A percentile compares a stretch with the other conserved stretches of the same genome.
Evolutionary conservation across 2,113 vertebrate species (phyloP).

Genomic region (Sprattus sprattus): DNA sequence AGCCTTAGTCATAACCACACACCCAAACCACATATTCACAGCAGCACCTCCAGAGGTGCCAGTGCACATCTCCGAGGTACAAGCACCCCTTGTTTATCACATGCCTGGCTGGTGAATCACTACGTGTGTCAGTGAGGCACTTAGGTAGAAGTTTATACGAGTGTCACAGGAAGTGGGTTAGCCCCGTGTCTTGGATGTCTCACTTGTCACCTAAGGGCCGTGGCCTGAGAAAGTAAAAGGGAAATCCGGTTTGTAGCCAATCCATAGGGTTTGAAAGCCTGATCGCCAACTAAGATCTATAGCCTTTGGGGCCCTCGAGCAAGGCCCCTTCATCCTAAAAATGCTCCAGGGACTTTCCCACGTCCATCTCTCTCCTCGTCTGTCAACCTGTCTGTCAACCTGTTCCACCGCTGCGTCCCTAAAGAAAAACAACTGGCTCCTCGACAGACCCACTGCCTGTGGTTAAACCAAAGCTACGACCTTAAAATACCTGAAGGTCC

Average conservation of each 20-base stretch:
- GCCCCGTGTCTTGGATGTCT: background rate
- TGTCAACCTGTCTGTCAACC: background rate
- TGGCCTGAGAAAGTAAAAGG: background rate
- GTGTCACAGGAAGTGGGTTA: background rate
- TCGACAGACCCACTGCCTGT: background rate
- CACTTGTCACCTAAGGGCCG: background rate
- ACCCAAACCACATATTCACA: background rate
- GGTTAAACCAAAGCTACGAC: background rate
- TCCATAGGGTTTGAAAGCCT: background rate
- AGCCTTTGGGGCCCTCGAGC: background rate
- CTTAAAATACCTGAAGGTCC: too few species aligned
- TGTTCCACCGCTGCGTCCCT: background rate
- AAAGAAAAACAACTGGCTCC: background rate
- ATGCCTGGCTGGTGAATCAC: background rate
- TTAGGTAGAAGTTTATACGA: background rate
- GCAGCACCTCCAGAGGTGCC: background rate
- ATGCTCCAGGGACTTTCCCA: background rate
- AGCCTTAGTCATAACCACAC: background rate
- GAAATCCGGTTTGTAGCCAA: constrained; percentile 5
- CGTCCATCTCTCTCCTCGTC: background rate
- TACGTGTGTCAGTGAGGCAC: background rate
- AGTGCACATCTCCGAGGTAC: background rate
- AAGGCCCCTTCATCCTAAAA: background rate
- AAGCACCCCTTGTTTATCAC: background rate
- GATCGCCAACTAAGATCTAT: background rate